phyloP scores from a whole-genome alignment of 1,140 invertebrate species.

The Trypoxylus dichotomus region DNA sequence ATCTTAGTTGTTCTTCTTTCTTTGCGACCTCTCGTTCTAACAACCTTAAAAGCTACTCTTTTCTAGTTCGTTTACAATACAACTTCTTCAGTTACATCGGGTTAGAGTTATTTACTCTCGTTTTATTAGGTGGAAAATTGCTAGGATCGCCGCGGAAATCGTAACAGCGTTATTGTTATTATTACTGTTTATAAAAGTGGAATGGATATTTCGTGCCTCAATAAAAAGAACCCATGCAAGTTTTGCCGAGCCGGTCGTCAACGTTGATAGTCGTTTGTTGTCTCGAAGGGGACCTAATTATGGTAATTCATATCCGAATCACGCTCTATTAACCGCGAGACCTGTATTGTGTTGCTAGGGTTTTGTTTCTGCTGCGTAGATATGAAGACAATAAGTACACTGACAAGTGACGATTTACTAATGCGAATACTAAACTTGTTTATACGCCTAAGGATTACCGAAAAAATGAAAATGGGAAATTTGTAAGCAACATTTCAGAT shows the following conservation, averaged over 20 bases:
- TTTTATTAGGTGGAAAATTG: not conserved
- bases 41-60: not conserved
- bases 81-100: not conserved
- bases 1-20: slow-evolving; percentile 4
- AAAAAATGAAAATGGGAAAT: not conserved
- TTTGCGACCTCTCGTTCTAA: not conserved
- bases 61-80: not conserved
- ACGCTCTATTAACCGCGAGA: slow-evolving; percentile 22
- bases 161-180: not conserved
- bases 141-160: not conserved
- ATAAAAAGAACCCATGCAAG: not conserved
- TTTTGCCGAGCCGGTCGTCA: not conserved
- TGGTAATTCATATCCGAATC: slow-evolving; percentile 25
- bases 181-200: not conserved
- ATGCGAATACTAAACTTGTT: not conserved
- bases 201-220: not conserved
- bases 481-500: no score
- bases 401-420: not conserved
- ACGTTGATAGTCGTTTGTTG: not conserved
- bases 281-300: slow-evolving; percentile 18
- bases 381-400: not conserved
- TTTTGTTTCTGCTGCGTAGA: slow-evolving; percentile 4
- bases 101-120: not conserved
- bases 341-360: slow-evolving; percentile 4
- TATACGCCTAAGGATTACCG: not conserved